A percentile compares a stretch with the other conserved stretches of the same genome.
Evolutionary conservation across 2,797 vertebrate genomes (phyloP).

Genomic region (Anomalospiza imberbis): DNA sequence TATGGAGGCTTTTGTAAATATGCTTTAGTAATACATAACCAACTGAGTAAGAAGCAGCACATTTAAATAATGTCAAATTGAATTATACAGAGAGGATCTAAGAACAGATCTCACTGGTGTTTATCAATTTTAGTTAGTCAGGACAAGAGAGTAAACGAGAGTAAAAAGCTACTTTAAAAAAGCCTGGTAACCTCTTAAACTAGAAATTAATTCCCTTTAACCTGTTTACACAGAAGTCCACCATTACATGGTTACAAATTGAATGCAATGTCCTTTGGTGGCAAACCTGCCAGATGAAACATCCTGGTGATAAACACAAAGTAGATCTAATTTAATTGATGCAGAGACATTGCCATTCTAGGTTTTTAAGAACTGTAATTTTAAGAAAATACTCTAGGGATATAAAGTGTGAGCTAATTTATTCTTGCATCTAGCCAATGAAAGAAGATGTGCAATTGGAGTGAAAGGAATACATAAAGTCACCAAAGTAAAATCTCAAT

Average conservation of each 20-base stretch:
- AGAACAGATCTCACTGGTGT: not conserved
- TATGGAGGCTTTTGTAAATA: not conserved
- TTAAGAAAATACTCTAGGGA: not conserved
- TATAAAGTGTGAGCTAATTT: not conserved
- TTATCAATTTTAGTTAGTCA: not conserved
- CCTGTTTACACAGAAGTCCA: not conserved
- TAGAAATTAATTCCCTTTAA: not conserved
- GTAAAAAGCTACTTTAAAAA: not conserved
- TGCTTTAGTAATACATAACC: not conserved
- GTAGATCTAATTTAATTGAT: not conserved
- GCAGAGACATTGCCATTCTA: not conserved
- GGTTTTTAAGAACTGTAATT: not conserved
- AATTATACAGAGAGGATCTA: not conserved
- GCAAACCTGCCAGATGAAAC: not conserved
- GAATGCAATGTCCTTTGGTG: not conserved
- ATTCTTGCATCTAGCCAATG: not conserved
- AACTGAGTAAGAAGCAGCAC: not conserved
- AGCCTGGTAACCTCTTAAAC: not conserved
- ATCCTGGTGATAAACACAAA: not conserved
- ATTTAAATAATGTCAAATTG: not conserved
- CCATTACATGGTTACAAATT: not conserved
- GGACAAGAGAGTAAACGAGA: not conserved
- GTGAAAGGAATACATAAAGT: not conserved
- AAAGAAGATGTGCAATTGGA: not conserved
- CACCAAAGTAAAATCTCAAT: not conserved